A percentile compares a stretch with the other conserved stretches of the same genome.
Conservation (phyloP, 2,797 vertebrate species). For the Syngnathus rostellatus region DNA sequence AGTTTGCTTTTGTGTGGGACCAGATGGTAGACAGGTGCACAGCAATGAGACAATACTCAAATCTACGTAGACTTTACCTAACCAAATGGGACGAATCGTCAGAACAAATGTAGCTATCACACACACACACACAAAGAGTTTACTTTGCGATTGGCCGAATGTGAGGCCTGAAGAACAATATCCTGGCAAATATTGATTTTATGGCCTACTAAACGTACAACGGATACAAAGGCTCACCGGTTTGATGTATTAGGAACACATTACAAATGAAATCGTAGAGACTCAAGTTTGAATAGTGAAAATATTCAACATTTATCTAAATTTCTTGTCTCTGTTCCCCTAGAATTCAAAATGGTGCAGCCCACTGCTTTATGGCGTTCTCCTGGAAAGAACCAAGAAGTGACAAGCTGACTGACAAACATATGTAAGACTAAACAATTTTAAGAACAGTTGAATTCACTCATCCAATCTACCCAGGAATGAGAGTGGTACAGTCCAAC, state of each 20-base stretch:
- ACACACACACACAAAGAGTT: background rate
- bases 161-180: slow-evolving; percentile 31
- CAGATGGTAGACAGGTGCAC: slow-evolving; percentile 12
- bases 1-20: background rate
- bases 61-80: slow-evolving; percentile 19
- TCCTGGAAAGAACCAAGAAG: background rate
- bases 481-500: no score
- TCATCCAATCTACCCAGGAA: no score
- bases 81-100: slow-evolving; percentile 5
- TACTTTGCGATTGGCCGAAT: slow-evolving; percentile 30
- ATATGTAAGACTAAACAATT: background rate
- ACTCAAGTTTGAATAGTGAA: background rate
- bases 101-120: slow-evolving; percentile 11
- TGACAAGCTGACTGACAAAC: background rate
- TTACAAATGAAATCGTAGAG: background rate
- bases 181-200: slow-evolving; percentile 57
- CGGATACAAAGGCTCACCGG: background rate
- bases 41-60: slow-evolving; percentile 18
- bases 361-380: background rate
- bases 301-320: background rate
- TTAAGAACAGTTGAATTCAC: background rate
- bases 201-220: slow-evolving; percentile 8
- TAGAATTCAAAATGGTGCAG: background rate
- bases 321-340: background rate
- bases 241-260: background rate